Conservation (phyloP, 2,113 vertebrate genomes). For the Elaphurus davidianus region DNA sequence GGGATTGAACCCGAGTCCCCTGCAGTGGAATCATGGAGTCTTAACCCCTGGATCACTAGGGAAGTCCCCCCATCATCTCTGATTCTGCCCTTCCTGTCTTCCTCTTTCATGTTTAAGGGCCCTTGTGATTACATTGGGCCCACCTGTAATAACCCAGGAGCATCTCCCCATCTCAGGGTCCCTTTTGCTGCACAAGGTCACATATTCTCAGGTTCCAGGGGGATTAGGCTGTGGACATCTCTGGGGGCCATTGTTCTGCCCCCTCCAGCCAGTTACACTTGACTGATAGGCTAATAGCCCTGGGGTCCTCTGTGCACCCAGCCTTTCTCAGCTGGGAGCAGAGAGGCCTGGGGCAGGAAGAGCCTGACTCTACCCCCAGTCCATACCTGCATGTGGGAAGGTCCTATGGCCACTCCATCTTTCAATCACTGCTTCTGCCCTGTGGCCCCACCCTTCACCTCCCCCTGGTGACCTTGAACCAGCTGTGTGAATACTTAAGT, state of each 20-base stretch:
- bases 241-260: neutral
- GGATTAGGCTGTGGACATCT: neutral
- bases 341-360: neutral
- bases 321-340: neutral
- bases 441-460: neutral
- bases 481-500: neutral
- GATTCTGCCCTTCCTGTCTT: neutral
- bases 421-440: neutral
- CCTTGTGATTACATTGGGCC: neutral
- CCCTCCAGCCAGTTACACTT: neutral
- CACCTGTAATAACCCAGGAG: neutral
- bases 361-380: neutral
- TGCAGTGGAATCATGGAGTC: neutral
- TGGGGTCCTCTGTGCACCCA: neutral
- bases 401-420: neutral
- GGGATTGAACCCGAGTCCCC: neutral
- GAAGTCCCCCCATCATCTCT: neutral
- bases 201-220: neutral
- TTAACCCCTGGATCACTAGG: neutral
- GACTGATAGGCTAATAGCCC: neutral
- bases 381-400: accelerated
- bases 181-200: neutral
- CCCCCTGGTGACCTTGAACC: neutral
- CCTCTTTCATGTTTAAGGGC: neutral
- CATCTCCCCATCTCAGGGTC: neutral